Conservation (phyloP, 2,888 invertebrate genomes). For the Pristionchus arcanus region DNA sequence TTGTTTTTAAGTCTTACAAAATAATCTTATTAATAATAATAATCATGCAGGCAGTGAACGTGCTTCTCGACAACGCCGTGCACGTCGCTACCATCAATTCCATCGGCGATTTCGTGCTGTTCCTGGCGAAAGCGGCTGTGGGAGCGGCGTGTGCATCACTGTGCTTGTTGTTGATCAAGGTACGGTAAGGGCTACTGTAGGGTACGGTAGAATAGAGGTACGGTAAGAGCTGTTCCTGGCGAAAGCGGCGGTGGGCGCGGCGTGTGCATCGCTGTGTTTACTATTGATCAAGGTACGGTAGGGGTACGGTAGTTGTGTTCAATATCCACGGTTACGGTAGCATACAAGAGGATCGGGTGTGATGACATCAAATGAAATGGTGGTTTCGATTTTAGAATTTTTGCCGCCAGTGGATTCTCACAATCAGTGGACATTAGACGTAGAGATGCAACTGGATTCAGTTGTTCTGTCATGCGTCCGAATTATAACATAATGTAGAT, state of each 20-base stretch:
- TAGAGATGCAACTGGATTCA: background rate
- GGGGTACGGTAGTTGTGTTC: too few species aligned
- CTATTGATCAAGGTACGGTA: slow-evolving; percentile 4
- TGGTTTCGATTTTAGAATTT: background rate
- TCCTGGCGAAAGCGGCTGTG: slow-evolving; percentile 86
- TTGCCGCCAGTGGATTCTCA: background rate
- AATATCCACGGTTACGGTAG: too few species aligned
- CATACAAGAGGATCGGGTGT: too few species aligned
- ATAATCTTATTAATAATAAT: background rate
- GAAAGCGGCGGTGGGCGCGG: slow-evolving; percentile 68
- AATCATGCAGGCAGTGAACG: slow-evolving; percentile 88
- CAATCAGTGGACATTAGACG: background rate
- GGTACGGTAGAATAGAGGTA: slow-evolving; percentile 23
- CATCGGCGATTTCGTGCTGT: slow-evolving; percentile 93
- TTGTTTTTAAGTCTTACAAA: background rate
- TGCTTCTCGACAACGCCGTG: slow-evolving; percentile 88
- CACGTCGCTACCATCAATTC: slow-evolving; percentile 94
- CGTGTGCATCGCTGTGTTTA: background rate
- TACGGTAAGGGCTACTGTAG: slow-evolving; percentile 28
- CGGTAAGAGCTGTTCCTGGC: slow-evolving; percentile 89
- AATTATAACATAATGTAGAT: too few species aligned
- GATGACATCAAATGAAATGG: background rate
- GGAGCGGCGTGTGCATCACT: slow-evolving; percentile 7
- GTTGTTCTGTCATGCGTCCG: too few species aligned
- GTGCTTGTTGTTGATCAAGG: background rate